A percentile compares a stretch with the other conserved stretches of the same genome.
phyloP scores from a whole-genome alignment of 30 jellyfish, hydroid and myxozoan species.

The Mastigias papua region DNA sequence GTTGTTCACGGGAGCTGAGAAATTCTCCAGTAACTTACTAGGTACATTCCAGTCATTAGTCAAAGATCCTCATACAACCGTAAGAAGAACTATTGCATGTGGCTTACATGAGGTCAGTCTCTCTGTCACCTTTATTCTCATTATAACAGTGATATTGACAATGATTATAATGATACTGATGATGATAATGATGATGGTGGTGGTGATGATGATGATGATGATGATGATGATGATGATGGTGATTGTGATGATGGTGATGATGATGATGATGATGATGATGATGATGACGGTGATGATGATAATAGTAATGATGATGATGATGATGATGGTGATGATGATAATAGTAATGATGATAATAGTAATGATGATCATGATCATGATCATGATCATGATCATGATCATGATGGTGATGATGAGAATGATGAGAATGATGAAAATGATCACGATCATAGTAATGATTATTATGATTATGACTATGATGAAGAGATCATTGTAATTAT shows the following conservation, averaged over 20 bases:
- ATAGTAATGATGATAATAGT: too few species aligned
- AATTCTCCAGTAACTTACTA: constrained; percentile 45
- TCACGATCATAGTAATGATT: too few species aligned
- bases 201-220: not conserved
- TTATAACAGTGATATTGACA: too few species aligned
- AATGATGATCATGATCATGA: too few species aligned
- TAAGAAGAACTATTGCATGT: constrained; percentile 79
- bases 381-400: too few species aligned
- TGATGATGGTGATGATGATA: not conserved
- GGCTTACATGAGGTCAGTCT: constrained; percentile 83
- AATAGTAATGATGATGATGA: not conserved
- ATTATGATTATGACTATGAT: too few species aligned
- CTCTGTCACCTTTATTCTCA: not conserved
- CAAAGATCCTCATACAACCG: constrained; percentile 71
- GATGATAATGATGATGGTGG: not conserved
- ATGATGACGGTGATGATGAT: not conserved
- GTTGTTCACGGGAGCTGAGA: constrained; percentile 48
- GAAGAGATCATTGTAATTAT: too few species aligned
- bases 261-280: not conserved
- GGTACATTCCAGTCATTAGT: constrained; percentile 60
- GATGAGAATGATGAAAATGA: too few species aligned
- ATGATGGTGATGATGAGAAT: too few species aligned
- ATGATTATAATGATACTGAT: too few species aligned
- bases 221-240: not conserved
- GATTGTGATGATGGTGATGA: too few species aligned